Evolutionary conservation across 2,888 invertebrate genomes (phyloP).

Genomic region (Gasteruption jaculator): DNA sequence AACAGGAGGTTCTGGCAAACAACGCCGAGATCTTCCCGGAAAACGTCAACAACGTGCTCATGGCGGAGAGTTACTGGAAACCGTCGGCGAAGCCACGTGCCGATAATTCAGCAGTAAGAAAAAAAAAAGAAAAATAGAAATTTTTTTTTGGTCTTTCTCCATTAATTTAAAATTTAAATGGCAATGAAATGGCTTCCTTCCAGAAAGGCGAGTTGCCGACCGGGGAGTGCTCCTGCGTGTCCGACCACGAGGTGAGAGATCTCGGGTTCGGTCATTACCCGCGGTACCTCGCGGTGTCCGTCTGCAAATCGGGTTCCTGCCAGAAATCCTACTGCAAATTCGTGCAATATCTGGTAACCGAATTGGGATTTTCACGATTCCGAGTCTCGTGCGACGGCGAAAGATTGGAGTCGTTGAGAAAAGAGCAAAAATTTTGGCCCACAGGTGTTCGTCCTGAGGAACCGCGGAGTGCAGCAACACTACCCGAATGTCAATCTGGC

Average conservation of each 20-base stretch:
- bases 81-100: no score
- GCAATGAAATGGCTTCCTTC: no score
- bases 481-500: constrained; percentile 16
- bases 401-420: constrained; percentile 4
- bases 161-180: no score
- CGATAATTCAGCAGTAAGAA: no score
- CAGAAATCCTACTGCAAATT: constrained; percentile 31
- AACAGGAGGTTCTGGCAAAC: no score
- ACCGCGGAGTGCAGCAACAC: constrained; percentile 32
- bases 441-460: constrained; percentile 20
- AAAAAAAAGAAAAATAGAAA: no score
- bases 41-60: no score
- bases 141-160: no score
- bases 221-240: constrained; percentile 36
- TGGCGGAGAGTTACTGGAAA: no score
- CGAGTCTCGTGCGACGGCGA: not conserved
- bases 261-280: constrained; percentile 36
- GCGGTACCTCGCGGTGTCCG: constrained; percentile 30
- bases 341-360: constrained; percentile 31
- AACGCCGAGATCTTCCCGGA: no score
- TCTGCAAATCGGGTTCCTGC: constrained; percentile 28
- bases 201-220: no score
- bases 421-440: constrained; percentile 12
- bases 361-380: not conserved
- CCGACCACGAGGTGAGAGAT: constrained; percentile 29